These are phyloP conservation scores for Aspidiotus destructor DNA, from an alignment of 2,888 invertebrate genomes.

Conservation along the genomic window DNA sequence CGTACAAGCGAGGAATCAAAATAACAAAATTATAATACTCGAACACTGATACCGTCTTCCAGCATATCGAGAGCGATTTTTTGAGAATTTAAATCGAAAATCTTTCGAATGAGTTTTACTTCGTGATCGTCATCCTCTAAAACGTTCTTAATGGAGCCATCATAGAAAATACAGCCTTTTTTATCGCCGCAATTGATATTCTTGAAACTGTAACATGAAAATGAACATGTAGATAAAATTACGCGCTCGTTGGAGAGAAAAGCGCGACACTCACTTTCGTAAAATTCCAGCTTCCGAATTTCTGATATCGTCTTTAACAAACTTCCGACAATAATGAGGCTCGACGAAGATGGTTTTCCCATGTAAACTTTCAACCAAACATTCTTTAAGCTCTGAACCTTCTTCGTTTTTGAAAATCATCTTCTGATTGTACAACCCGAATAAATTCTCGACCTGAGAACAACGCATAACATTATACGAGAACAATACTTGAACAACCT, in stretches of 20 bases:
- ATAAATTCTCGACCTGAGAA: slow-evolving; percentile 23
- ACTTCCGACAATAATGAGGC: slow-evolving; percentile 22
- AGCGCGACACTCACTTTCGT: slow-evolving; percentile 6
- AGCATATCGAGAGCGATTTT: slow-evolving; percentile 10
- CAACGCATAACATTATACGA: neutral
- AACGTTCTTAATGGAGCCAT: slow-evolving; percentile 17
- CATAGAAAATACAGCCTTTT: slow-evolving; percentile 25
- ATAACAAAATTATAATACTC: slow-evolving; percentile 18
- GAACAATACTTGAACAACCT: neutral
- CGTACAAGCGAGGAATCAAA: neutral
- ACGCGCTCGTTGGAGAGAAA: neutral
- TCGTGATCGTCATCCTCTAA: slow-evolving; percentile 12
- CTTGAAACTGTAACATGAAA: slow-evolving; percentile 15
- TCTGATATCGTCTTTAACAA: slow-evolving; percentile 14
- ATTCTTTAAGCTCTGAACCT: slow-evolving; percentile 14
- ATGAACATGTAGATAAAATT: too few species aligned
- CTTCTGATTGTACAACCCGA: slow-evolving; percentile 24
- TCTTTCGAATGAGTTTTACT: slow-evolving; percentile 13
- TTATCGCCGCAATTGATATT: slow-evolving; percentile 24
- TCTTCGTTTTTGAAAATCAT: slow-evolving; percentile 17
- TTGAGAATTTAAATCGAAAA: slow-evolving; percentile 20
- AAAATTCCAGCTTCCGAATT: slow-evolving; percentile 15
- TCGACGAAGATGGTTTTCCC: slow-evolving; percentile 22
- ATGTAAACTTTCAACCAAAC: slow-evolving; percentile 7
- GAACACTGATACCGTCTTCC: slow-evolving; percentile 16